Percentiles rank a stretch among this genome's conserved stretches.
phyloP scores from a whole-genome alignment of 2,113 vertebrate genomes.

The Butorides virescens region DNA sequence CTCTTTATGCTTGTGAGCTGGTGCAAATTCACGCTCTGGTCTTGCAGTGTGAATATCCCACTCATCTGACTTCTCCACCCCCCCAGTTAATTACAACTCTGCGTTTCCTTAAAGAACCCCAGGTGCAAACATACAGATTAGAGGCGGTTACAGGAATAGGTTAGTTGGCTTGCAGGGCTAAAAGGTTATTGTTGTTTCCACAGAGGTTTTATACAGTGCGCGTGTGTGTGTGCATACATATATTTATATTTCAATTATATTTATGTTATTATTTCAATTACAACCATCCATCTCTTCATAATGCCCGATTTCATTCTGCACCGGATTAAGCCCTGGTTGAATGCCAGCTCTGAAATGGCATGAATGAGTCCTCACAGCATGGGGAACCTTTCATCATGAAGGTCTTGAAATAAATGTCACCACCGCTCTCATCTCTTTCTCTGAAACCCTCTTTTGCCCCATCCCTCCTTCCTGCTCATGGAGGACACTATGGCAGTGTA shows the following conservation, averaged over 20 bases:
- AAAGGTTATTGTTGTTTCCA: constrained; percentile 63
- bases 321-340: constrained; percentile 4
- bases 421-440: constrained; percentile 57
- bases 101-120: constrained; percentile 63
- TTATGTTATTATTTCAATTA: constrained; percentile 71
- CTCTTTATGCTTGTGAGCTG: constrained; percentile 19
- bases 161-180: constrained; percentile 33
- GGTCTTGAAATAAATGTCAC: constrained; percentile 66
- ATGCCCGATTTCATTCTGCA: constrained; percentile 53
- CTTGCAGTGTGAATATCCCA: constrained; percentile 55
- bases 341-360: constrained; percentile 51
- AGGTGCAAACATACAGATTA: constrained; percentile 59
- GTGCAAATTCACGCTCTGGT: constrained; percentile 10
- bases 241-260: constrained; percentile 71
- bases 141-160: constrained; percentile 54
- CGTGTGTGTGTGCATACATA: neutral
- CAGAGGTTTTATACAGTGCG: constrained; percentile 20
- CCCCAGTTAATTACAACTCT: constrained; percentile 58
- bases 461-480: constrained; percentile 35
- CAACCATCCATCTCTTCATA: constrained; percentile 62
- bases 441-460: constrained; percentile 19
- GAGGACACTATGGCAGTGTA: constrained; percentile 53
- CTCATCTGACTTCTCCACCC: constrained; percentile 54
- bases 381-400: constrained; percentile 51
- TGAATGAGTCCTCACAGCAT: constrained; percentile 57